These are phyloP conservation scores for Siphamia tubifer DNA, from an alignment of 2,113 vertebrate genomes.

Conservation along the genomic window DNA sequence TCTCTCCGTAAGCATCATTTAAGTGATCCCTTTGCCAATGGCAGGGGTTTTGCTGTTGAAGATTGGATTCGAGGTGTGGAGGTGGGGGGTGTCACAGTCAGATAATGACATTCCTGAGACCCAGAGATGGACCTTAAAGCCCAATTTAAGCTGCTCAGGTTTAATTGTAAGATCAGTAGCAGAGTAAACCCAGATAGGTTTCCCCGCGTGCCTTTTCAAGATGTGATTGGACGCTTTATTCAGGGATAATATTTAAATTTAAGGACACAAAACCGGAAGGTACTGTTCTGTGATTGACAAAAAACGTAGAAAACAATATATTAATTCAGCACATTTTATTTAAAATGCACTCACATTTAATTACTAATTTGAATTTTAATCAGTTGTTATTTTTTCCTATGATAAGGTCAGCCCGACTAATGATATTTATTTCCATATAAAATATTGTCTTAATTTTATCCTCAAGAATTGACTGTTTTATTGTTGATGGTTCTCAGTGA, in stretches of 20 bases:
- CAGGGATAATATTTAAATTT: neutral
- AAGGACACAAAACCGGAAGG: neutral
- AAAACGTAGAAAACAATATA: too few relatives aligned
- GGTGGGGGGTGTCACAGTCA: conserved; percentile 59
- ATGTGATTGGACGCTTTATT: neutral
- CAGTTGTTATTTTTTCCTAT: too few relatives aligned
- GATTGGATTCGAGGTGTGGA: conserved; percentile 43
- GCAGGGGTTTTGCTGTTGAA: conserved; percentile 48
- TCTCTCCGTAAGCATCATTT: conserved; percentile 76
- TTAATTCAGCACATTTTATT: neutral
- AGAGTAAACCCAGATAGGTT: conserved; percentile 6
- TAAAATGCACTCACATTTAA: neutral
- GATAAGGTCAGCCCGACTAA: too few relatives aligned
- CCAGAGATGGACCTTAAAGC: conserved; percentile 77
- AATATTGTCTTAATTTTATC: too few relatives aligned
- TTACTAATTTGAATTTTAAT: too few relatives aligned
- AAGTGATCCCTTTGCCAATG: conserved; percentile 66
- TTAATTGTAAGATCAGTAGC: conserved; percentile 45
- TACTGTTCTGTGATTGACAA: too few relatives aligned
- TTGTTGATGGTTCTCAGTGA: too few relatives aligned
- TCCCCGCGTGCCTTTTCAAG: neutral
- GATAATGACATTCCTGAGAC: conserved; percentile 85
- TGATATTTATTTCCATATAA: too few relatives aligned
- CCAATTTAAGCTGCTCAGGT: conserved; percentile 66
- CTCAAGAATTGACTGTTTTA: too few relatives aligned